A percentile compares a stretch with the other conserved stretches of the same genome.
These are phyloP conservation scores for Numenius phaeopus DNA, from an alignment of 2,797 vertebrate species.

Conservation along the genomic window DNA sequence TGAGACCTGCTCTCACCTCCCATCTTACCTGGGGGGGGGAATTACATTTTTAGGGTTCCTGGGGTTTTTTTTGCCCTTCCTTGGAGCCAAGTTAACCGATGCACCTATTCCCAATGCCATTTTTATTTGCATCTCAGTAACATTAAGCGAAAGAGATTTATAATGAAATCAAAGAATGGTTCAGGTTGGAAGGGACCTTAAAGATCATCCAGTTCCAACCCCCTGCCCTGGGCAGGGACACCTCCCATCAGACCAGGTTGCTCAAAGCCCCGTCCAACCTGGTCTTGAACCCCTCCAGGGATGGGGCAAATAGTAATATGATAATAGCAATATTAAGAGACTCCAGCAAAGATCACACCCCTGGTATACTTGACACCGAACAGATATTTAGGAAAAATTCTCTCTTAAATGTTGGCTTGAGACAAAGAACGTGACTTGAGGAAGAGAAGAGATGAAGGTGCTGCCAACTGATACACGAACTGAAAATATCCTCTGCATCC, in stretches of 20 bases:
- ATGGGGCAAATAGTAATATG: background rate
- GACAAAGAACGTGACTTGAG: background rate
- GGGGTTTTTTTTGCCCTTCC: background rate
- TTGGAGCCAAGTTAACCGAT: background rate
- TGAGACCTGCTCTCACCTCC: background rate
- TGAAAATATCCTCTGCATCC: background rate
- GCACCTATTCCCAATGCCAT: accelerated
- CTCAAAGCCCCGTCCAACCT: no score
- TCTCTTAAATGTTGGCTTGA: background rate
- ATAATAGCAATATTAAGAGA: background rate
- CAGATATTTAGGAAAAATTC: background rate
- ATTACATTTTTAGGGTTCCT: background rate
- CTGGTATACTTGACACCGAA: background rate
- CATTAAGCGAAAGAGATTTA: background rate
- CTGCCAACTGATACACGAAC: background rate
- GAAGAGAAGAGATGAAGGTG: background rate
- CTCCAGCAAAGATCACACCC: background rate
- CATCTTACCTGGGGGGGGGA: background rate
- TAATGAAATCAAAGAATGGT: no score
- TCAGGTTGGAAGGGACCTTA: no score
- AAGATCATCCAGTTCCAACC: no score
- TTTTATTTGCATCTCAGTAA: background rate
- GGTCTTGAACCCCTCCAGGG: no score
- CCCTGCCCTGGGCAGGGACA: no score
- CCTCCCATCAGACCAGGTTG: no score